Evolutionary conservation across 2,888 invertebrate genomes (phyloP).

Genomic region (Sesia bembeciformis): DNA sequence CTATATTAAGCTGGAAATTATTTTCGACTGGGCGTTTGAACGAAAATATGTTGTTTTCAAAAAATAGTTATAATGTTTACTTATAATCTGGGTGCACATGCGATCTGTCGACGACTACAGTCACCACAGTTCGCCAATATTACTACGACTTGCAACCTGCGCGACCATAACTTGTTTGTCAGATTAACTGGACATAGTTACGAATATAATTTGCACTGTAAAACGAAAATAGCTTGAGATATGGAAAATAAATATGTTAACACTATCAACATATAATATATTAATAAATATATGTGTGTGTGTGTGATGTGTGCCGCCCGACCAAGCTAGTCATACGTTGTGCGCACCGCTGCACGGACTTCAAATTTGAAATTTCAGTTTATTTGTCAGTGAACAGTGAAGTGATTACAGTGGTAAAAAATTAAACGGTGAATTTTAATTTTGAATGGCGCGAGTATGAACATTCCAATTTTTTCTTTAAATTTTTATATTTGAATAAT

Average conservation of each 20-base stretch:
- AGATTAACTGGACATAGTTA: background rate
- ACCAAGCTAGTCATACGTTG: background rate
- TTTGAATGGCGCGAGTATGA: background rate
- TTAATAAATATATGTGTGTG: background rate
- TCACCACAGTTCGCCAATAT: too few relatives aligned
- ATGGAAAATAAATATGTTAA: conserved; percentile 17
- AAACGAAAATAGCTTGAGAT: conserved; percentile 34
- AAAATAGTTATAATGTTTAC: too few relatives aligned
- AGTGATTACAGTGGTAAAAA: background rate
- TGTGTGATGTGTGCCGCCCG: background rate
- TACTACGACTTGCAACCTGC: too few relatives aligned
- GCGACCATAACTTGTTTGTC: too few relatives aligned
- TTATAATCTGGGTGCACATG: too few relatives aligned
- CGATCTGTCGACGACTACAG: too few relatives aligned
- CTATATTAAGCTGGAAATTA: too few relatives aligned
- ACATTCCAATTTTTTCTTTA: background rate
- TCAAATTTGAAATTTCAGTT: background rate
- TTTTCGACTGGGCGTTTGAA: too few relatives aligned
- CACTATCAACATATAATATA: background rate
- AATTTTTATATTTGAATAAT: background rate
- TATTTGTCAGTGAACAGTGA: background rate
- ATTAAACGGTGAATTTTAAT: background rate
- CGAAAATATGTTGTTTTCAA: too few relatives aligned
- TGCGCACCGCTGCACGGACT: background rate
- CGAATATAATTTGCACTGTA: conserved; percentile 21